These are phyloP conservation scores for Enteromius paludinosus DNA, from an alignment of 2,797 vertebrate genomes.

Conservation along the genomic window DNA sequence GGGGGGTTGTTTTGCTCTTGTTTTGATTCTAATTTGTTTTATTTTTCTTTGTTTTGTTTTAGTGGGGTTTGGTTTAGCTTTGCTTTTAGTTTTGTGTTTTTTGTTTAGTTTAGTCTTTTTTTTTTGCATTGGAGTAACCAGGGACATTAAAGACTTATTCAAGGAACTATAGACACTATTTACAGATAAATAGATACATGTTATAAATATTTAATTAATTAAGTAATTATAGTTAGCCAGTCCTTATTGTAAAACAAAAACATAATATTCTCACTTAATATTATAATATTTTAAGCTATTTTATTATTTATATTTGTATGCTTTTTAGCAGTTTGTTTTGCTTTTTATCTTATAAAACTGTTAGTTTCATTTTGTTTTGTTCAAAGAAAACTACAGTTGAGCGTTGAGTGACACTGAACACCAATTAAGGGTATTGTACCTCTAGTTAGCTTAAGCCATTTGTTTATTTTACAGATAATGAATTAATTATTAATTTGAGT, in stretches of 20 bases:
- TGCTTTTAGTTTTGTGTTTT: not conserved
- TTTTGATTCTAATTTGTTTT: not conserved
- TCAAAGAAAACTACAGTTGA: not conserved
- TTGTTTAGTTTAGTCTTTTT: too few species aligned
- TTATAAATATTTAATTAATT: not conserved
- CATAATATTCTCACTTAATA: not conserved
- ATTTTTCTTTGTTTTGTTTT: too few species aligned
- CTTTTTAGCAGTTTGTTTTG: not conserved
- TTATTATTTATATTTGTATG: not conserved
- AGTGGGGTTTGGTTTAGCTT: not conserved
- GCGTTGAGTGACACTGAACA: not conserved
- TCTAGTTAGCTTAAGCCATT: not conserved
- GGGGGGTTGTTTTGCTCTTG: not conserved
- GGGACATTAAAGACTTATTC: too few species aligned
- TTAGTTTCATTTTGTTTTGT: not conserved
- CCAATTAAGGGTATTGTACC: not conserved
- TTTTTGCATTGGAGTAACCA: too few species aligned
- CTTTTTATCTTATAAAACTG: not conserved
- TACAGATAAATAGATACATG: not conserved
- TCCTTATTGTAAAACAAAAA: not conserved
- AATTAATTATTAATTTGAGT: not conserved
- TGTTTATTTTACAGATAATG: not conserved
- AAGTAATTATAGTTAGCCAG: not conserved
- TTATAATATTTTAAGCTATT: not conserved
- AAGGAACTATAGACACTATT: not conserved